Conservation (phyloP, 2,113 vertebrate species). For the Microtus pennsylvanicus region DNA sequence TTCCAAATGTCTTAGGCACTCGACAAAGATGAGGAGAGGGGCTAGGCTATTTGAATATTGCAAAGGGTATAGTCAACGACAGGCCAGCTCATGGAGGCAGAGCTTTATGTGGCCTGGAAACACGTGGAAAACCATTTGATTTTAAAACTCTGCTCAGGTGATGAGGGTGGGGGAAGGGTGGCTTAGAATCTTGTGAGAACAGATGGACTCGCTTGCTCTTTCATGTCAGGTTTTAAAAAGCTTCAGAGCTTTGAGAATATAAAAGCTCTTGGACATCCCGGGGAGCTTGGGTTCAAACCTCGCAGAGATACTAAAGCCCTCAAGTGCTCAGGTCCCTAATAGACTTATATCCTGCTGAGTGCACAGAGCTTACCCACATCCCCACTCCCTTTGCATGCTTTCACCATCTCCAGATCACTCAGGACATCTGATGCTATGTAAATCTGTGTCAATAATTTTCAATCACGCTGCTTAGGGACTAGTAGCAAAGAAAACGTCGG, state of each 20-base stretch:
- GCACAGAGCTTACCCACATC: not conserved
- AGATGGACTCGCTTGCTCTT: not conserved
- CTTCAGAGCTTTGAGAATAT: not conserved
- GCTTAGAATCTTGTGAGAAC: not conserved
- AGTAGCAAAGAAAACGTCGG: not conserved
- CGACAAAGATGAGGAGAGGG: not conserved
- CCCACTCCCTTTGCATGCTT: not conserved
- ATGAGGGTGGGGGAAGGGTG: no score
- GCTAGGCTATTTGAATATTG: not conserved
- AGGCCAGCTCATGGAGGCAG: not conserved
- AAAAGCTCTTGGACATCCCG: not conserved
- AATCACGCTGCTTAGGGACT: not conserved
- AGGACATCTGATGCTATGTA: no score
- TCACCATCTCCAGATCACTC: no score
- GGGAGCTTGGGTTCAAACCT: not conserved
- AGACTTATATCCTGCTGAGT: not conserved
- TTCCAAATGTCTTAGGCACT: constrained; percentile 17
- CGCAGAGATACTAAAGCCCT: not conserved
- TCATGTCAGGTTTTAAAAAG: not conserved
- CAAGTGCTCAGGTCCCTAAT: not conserved
- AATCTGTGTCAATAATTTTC: not conserved
- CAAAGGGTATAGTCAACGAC: not conserved
- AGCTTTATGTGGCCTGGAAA: not conserved
- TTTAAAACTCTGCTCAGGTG: not conserved
- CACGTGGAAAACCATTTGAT: not conserved